Evolutionary conservation across 2,797 vertebrate species (phyloP).

Genomic region (Perdix hodgsoniae): DNA sequence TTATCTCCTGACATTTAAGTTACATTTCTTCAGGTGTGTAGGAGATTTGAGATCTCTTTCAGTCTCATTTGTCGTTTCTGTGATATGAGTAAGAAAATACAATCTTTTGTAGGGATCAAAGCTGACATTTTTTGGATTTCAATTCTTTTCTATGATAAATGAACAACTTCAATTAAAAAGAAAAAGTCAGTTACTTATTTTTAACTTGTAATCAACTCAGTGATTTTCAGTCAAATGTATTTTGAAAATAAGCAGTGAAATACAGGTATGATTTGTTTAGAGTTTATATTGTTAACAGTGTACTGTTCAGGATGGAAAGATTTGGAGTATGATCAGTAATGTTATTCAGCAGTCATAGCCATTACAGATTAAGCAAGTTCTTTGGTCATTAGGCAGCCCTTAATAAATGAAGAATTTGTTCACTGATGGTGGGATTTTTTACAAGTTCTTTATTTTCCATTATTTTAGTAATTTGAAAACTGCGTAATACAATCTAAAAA

Average conservation of each 20-base stretch:
- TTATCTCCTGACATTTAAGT: background rate
- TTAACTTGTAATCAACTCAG: background rate
- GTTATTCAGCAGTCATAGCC: background rate
- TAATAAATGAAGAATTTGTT: background rate
- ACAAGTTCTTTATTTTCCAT: background rate
- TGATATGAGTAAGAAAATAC: background rate
- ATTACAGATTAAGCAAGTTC: background rate
- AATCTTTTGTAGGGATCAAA: background rate
- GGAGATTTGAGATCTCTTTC: background rate
- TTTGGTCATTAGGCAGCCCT: background rate
- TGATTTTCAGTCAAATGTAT: background rate
- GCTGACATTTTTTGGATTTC: background rate
- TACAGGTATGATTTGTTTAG: background rate
- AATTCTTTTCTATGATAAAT: background rate
- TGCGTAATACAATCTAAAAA: background rate
- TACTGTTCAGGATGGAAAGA: background rate
- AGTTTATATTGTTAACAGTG: background rate
- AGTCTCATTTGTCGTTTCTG: background rate
- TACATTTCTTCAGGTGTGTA: background rate
- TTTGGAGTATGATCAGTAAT: background rate
- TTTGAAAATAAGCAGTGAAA: background rate
- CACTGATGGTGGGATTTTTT: background rate
- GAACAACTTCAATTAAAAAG: background rate
- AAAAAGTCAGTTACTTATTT: background rate
- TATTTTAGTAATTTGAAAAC: background rate